A percentile compares a stretch with the other conserved stretches of the same genome.
Conservation (phyloP, 2,797 vertebrate genomes). For the Macrochelys suwanniensis region DNA sequence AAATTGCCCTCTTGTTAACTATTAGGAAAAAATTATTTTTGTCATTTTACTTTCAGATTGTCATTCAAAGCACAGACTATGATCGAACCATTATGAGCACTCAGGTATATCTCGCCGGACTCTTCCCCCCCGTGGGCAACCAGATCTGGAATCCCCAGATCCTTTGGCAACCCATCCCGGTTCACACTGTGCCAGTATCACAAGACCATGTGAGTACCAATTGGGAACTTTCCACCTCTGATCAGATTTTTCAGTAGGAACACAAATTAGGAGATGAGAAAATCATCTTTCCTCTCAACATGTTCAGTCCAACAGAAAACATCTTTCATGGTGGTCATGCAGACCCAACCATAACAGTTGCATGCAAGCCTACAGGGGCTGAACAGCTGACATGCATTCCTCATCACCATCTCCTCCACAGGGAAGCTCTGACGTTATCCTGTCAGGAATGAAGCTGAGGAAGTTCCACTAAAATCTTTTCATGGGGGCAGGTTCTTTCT, state of each 20-base stretch:
- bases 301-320: constrained; percentile 11
- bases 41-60: constrained; percentile 75
- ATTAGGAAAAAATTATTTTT: background rate
- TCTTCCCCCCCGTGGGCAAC: constrained; percentile 77
- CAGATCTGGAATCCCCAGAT: constrained; percentile 81
- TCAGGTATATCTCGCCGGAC: constrained; percentile 81
- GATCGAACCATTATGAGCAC: constrained; percentile 87
- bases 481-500: background rate
- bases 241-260: background rate
- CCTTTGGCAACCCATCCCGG: constrained; percentile 84
- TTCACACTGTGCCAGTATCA: constrained; percentile 77
- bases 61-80: constrained; percentile 81
- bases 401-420: background rate
- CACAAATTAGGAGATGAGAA: background rate
- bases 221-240: background rate
- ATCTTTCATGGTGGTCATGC: background rate
- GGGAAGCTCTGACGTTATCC: background rate
- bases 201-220: constrained; percentile 78
- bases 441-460: background rate
- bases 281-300: background rate
- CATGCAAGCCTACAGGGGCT: background rate
- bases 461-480: background rate
- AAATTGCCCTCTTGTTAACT: background rate
- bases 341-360: background rate
- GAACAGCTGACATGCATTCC: background rate